Evolutionary conservation across 2,113 vertebrate species (phyloP), one percentile per base, ranked within the genome.

Genomic region (Chaetodon trifascialis): DNA sequence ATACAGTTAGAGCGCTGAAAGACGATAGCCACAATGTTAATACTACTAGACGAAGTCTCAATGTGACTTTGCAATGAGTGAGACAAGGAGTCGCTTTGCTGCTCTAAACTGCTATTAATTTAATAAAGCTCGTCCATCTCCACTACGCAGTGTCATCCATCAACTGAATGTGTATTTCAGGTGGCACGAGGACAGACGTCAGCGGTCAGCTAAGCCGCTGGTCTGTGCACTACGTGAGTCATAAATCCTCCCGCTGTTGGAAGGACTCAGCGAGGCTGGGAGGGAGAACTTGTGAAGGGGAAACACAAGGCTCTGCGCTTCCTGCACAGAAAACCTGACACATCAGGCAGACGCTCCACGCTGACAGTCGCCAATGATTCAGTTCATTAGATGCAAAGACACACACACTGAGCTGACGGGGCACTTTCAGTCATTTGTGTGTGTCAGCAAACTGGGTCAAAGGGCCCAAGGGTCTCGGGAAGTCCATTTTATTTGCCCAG

Each of bases 291-390:
- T 23, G 14, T 49, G 58, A 30, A 72, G 19, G 25, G 80, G 80
- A 80, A 86, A 80, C 87, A 87, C 80, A 85, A 66, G 68, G 86
- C 52, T 54, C 2, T 65, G 23, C 0, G 34, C 76, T 89, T 91
- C 89, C 88, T 88, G 82, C 1, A 73, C 54, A 65, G 12, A 84
- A 69, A 78, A 63, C 60, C 70, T 68, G 73, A 80, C 77, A 68
- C 66, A 79, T 59, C 51, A 51, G 11, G 25, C 49, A 79, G 68
- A 12, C 30, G 23, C 40, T 49, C 17, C 34, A 83, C 67, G 51
- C 66, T 78, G 42, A 58, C 76, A 62, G 70, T 60, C 67, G 74
- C 49, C 68, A 72, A 49, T 76, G 82, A 85, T 69, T 79, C 75
- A 80, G 44, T 47, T 58, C 55, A 47, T 16, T 5, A 63, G 54